phyloP scores from a whole-genome alignment of 2,113 vertebrate species.

The Enhydra lutris region DNA sequence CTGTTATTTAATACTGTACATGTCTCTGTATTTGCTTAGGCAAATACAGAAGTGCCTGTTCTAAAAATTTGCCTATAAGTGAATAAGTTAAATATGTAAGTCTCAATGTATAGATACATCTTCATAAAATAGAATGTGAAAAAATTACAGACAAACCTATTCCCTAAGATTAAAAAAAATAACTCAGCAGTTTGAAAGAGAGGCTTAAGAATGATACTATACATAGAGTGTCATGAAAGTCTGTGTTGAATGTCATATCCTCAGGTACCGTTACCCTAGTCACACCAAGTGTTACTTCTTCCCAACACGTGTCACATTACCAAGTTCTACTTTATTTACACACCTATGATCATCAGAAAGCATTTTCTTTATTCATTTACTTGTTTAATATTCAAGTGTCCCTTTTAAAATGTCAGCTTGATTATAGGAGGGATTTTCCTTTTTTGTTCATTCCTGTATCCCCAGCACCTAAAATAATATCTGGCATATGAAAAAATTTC shows the following conservation, averaged over 20 bases:
- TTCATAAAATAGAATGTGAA: background rate
- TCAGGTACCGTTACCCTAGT: background rate
- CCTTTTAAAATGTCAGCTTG: background rate
- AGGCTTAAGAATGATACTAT: background rate
- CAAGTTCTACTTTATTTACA: background rate
- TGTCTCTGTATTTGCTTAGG: slow-evolving; percentile 24
- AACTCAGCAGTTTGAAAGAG: background rate
- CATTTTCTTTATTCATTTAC: background rate
- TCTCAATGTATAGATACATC: background rate
- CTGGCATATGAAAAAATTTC: background rate
- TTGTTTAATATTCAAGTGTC: background rate
- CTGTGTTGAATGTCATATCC: background rate
- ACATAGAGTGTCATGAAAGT: background rate
- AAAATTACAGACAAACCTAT: background rate
- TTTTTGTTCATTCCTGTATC: background rate
- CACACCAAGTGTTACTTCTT: background rate
- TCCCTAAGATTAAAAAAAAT: background rate
- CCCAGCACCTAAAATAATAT: background rate
- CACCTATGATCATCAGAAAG: background rate
- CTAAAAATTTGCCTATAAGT: background rate
- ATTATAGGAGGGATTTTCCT: background rate
- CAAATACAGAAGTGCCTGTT: background rate
- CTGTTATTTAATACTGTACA: slow-evolving; percentile 9
- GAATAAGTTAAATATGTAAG: background rate
- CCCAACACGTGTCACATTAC: background rate